Evolutionary conservation across 2,797 vertebrate species (phyloP), one percentile per base, ranked within the genome.

Genomic region (Rhynchotus rufescens): DNA sequence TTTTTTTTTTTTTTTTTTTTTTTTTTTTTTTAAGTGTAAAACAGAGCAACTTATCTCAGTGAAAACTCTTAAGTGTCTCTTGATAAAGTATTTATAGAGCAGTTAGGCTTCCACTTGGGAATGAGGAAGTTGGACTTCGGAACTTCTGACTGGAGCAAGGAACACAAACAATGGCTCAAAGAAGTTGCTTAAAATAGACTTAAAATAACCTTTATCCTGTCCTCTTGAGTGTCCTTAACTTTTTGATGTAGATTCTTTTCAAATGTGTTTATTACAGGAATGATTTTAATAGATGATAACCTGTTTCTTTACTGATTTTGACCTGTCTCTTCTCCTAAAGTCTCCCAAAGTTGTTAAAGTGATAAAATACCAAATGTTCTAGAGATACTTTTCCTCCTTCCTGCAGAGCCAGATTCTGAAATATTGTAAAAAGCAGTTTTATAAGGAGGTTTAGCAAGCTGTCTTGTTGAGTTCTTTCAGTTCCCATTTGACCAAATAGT

Each of bases 111-210:
- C 72, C 28, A 62, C 45, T 88, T 89, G 90, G 79, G 86, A 95
- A 87, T n/a, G 69, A 90, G 92, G 90, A 96, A 92, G 62, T 60
- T 83, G 9, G 42, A 78, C 52, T 56, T 56, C 16, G 28, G 52
- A 56, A 56, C 28, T 78, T 94, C 80, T 82, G 92, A 72, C 28
- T 65, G 42, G 69, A 73, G 47, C 11, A 51, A 54, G 80, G 66
- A 69, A 65, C 12, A 13, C 36, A 81, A 90, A 85, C 71, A 93
- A 30, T 78, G 22, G 30, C 73, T 80, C 88, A 87, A 67, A 76
- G 74, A 90, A 44, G 82, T 89, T 81, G 75, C 79, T 34, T 92
- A 67, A 71, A 71, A 64, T 36, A 44, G 42, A 15, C 26, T 83
- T 83, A 49, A 79, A 86, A 84, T 81, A 88, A 52, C 60, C 30